Evolutionary conservation across 2,888 invertebrate species (phyloP), one percentile per base, ranked within the genome.

Genomic region (Pseudolycoriella hygida): DNA sequence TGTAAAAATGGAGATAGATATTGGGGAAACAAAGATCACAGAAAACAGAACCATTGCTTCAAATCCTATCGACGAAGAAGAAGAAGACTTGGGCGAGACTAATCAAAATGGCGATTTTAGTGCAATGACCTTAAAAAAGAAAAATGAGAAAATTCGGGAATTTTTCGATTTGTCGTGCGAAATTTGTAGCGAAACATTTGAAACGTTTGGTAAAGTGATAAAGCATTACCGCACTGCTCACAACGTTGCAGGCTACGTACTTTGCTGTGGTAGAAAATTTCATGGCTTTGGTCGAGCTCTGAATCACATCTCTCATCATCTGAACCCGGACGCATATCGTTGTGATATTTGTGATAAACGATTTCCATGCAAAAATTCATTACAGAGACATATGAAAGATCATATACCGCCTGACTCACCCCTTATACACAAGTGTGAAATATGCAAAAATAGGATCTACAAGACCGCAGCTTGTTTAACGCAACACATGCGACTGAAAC

Each of bases 201-300:
- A 53, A 3, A 58, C 60, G 42, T 64, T 63, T 43, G 55, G 55
- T 0, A 55, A 57, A n/a, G 52, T 63, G 8, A 54, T 57, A 8
- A 55, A 57, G 18, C 64, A 65, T 47, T 65, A 60, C 43, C 57
- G 58, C 44, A 54, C 53, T 0, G 50, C 52, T 2, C 64, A 65
- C 47, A 53, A 59, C 20, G 53, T 53, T 8, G 54, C 54, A 18
- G 64, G 62, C 2, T 64, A 61, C 46, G 55, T 58, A 1, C 49
- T 57, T 6, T 64, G 64, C 39, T 64, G 64, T 47, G 59, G 60
- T 44, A 59, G 60, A 42, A 64, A 63, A 47, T 61, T 62, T 38
- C 59, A 56, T 39, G 59, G 60, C 39, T 56, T 61, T 2, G 56
- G 58, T 4, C 55, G 58, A 8, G 54, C 64, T 40, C 55, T 61